Evolutionary conservation across 1,140 invertebrate genomes (phyloP).

Genomic region (Tetramorium simillimum): DNA sequence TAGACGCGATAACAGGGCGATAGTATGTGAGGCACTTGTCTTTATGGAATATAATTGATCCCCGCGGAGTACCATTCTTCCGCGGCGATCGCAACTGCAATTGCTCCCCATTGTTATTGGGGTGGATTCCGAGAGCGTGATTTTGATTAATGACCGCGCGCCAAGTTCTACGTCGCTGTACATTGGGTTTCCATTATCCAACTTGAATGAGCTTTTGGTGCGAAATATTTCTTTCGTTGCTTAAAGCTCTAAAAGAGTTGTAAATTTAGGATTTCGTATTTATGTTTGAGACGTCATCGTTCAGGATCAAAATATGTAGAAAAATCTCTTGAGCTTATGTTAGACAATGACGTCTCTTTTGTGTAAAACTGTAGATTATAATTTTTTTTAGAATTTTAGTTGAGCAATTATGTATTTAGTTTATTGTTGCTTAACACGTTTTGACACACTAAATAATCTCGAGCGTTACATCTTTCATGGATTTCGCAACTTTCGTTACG

Average conservation of each 20-base stretch:
- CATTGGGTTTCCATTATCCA: neutral
- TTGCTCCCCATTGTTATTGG: neutral
- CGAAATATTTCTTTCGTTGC: neutral
- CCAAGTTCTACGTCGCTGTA: neutral
- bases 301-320: neutral
- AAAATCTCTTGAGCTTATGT: neutral
- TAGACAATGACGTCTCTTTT: neutral
- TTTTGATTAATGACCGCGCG: neutral
- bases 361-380: neutral
- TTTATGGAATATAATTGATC: slow-evolving; percentile 8
- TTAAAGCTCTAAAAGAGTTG: neutral
- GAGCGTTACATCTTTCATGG: neutral
- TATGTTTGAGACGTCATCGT: too few relatives aligned
- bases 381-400: neutral
- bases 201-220: neutral
- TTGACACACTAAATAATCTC: neutral
- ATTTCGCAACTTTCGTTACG: neutral
- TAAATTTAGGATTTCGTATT: neutral
- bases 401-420: neutral
- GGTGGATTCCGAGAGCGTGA: neutral
- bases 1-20: slow-evolving; percentile 33
- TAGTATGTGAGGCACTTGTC: slow-evolving; percentile 4
- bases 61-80: neutral
- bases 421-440: neutral
- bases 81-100: too few relatives aligned